Evolutionary conservation across 2,797 vertebrate genomes (phyloP).

Genomic region (Chelmon rostratus): DNA sequence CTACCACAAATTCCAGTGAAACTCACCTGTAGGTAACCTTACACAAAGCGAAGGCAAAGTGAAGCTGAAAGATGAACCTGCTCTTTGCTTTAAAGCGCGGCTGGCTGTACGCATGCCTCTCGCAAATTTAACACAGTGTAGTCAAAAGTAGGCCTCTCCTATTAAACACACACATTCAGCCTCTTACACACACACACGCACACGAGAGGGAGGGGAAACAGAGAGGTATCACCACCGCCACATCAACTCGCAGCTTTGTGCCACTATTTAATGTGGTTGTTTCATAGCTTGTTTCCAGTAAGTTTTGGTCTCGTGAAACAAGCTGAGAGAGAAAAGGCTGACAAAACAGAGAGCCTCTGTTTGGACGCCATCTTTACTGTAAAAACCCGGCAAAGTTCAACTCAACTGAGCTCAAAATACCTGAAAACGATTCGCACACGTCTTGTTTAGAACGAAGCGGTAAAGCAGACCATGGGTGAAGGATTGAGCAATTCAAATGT

Average conservation of each 20-base stretch:
- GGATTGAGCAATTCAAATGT: conserved; percentile 38
- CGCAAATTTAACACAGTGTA: conserved; percentile 59
- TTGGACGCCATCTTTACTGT: conserved; percentile 37
- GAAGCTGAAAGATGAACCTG: conserved; percentile 33
- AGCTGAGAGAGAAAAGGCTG: conserved; percentile 19
- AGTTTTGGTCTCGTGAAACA: conserved; percentile 57
- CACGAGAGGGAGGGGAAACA: conserved; percentile 49
- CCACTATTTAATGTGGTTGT: conserved; percentile 63
- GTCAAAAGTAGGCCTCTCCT: conserved; percentile 65
- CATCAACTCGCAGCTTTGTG: conserved; percentile 68
- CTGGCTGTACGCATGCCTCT: conserved; percentile 26
- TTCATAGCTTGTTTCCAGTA: conserved; percentile 71
- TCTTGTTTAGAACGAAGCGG: conserved; percentile 46
- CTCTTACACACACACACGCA: conserved; percentile 48
- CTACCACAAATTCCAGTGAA: conserved; percentile 23
- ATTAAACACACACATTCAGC: conserved; percentile 52
- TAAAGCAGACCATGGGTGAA: neutral
- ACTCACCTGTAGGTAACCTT: conserved; percentile 12
- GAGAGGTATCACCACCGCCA: conserved; percentile 42
- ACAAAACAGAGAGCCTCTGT: conserved; percentile 49
- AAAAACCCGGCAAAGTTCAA: conserved; percentile 17
- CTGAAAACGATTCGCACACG: conserved; percentile 45
- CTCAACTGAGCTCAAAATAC: conserved; percentile 48
- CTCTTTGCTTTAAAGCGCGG: conserved; percentile 40
- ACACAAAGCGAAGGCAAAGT: conserved; percentile 18